Evolutionary conservation across 2,113 vertebrate species (phyloP).

Genomic region (Dolichotis patagonum): DNA sequence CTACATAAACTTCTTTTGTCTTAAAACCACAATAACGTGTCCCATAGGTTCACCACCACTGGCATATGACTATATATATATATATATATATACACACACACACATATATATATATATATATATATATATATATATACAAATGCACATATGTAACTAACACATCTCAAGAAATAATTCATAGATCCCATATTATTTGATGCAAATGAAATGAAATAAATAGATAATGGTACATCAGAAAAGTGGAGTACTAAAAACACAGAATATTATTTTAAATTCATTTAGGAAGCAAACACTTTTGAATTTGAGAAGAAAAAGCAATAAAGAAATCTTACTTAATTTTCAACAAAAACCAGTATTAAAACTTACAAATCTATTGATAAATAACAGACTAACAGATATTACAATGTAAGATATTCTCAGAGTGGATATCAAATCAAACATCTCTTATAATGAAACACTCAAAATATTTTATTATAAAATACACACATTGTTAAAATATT

Average conservation of each 20-base stretch:
- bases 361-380: neutral
- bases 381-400: too few relatives aligned
- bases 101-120: too few relatives aligned
- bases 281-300: neutral
- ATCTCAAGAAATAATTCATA: neutral
- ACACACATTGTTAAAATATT: neutral
- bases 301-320: neutral
- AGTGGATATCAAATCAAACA: neutral
- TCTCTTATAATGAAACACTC: neutral
- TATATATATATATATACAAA: too few relatives aligned
- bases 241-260: neutral
- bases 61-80: neutral
- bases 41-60: neutral
- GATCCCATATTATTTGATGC: neutral
- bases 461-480: neutral
- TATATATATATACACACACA: too few relatives aligned
- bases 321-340: neutral
- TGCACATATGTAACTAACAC: neutral
- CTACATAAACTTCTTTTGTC: neutral
- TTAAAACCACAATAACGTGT: neutral
- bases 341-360: neutral
- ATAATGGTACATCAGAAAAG: neutral
- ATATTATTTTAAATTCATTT: neutral
- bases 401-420: neutral
- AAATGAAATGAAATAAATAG: neutral